Base-by-base conservation (phyloP, 2,797 vertebrate genomes). In the Melanotaenia parkinsoni region DNA sequence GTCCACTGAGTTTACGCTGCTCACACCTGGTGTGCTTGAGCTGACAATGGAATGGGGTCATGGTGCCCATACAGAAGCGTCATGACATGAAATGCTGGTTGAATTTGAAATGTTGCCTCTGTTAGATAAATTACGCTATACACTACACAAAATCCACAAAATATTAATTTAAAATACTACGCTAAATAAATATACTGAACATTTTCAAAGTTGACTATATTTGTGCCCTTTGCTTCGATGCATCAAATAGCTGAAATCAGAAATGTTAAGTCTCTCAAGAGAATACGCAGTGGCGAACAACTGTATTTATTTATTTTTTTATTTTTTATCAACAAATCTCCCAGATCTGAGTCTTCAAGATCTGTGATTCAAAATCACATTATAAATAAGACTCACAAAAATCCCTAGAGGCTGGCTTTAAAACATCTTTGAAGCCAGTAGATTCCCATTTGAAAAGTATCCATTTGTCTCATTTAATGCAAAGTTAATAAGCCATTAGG, bases 21-120 rank as follows among this genome's bases (percentile, higher is more conserved):
- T 87, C 80, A 79, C 74, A 87, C 85, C 82, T 85, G 88, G 76
- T 76, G 69, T 71, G 56, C 63, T 80, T 50, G 57, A 77, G 75
- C 60, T 76, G 88, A 83, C 76, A 82, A 51, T 53, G 63, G 82
- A 89, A 85, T 22, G 32, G 73, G 87, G 85, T 88, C 80, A 82
- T 2, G 51, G 71, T 80, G 83, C 80, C 87, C 67, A 80, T 79
- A 77, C 64, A 68, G 6, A 66, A 61, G 77, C 51, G n/a, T 83
- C 54, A 76, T 76, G 65, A 87, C 60, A 16, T 10, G 47, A 7
- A 40, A 58, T 16, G 47, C 75, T 63, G 66, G 58, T 24, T 43
- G 57, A 64, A 37, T 20, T 50, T 47, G 58, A 50, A 80, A 62
- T 24, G 58, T 57, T 70, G 58, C 61, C 4, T 43, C 50, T 53